Evolutionary conservation across 2,113 vertebrate species (phyloP).

Genomic region (Osmerus eperlanus): DNA sequence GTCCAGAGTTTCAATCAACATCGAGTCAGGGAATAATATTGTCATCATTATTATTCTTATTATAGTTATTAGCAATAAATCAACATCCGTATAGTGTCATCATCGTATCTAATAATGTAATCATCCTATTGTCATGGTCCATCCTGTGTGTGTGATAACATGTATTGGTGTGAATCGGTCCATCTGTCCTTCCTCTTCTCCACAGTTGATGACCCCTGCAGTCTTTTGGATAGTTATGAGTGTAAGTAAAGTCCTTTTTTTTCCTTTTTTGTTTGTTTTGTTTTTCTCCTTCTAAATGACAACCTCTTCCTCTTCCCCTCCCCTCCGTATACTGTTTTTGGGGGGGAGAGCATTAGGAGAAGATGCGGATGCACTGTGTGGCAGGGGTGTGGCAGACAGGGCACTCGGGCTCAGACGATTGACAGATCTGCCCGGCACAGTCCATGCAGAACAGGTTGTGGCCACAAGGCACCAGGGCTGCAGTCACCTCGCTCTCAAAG

Average conservation of each 20-base stretch:
- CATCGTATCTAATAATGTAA: conserved; percentile 65
- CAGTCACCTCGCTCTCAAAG: conserved; percentile 91
- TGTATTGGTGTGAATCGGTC: conserved; percentile 15
- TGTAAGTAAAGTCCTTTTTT: conserved; percentile 12
- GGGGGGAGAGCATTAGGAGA: conserved; percentile 78
- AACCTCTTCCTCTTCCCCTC: no score
- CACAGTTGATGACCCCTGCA: conserved; percentile 42
- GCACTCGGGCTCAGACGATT: conserved; percentile 84
- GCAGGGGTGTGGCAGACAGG: conserved; percentile 89
- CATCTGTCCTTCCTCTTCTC: conserved; percentile 45
- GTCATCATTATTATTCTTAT: conserved; percentile 45
- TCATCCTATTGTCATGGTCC: conserved; percentile 62
- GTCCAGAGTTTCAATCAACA: conserved; percentile 47
- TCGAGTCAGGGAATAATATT: conserved; percentile 61
- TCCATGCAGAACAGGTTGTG: conserved; percentile 99
- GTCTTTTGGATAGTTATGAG: conserved; percentile 25
- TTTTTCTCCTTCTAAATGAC: not conserved
- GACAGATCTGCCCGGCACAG: conserved; percentile 92
- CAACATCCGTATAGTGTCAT: conserved; percentile 69
- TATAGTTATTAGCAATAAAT: conserved; percentile 62
- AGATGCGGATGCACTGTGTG: conserved; percentile 98
- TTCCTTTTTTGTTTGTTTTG: not conserved
- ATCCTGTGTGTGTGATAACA: conserved; percentile 49
- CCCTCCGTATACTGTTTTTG: not conserved
- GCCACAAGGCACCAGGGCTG: conserved; percentile 90